A percentile compares a stretch with the other conserved stretches of the same genome.
phyloP scores from a whole-genome alignment of 2,797 vertebrate species.

The Poeciliopsis paucimaculata region DNA sequence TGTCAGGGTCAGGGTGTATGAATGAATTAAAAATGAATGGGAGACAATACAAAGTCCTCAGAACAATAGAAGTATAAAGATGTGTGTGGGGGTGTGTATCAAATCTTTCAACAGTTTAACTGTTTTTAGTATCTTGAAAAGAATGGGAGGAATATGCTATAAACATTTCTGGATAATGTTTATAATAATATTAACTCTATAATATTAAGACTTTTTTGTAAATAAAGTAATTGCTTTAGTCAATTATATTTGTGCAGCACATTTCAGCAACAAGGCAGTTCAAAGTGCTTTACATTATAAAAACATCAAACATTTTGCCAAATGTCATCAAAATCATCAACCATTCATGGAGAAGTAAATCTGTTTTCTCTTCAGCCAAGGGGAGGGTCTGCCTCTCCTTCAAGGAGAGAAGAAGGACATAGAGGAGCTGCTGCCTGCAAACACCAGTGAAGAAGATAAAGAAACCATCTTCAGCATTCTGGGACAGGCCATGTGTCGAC shows the following conservation, averaged over 20 bases:
- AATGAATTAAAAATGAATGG: no score
- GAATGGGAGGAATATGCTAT: neutral
- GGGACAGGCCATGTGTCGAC: slow-evolving; percentile 97
- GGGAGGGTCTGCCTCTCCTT: slow-evolving; percentile 94
- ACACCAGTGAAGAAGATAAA: slow-evolving; percentile 89
- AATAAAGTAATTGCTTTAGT: neutral
- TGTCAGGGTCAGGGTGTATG: no score
- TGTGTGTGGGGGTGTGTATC: no score
- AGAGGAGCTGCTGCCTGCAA: slow-evolving; percentile 89
- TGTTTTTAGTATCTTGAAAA: neutral
- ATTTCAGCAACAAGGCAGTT: no score
- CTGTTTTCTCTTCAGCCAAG: slow-evolving; percentile 83
- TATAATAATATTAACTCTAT: neutral
- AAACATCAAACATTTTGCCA: no score
- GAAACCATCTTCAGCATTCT: slow-evolving; percentile 94
- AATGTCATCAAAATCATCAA: neutral
- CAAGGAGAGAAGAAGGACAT: slow-evolving; percentile 92
- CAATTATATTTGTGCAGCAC: no score
- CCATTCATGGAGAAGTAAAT: neutral
- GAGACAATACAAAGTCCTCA: no score
- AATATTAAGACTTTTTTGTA: neutral
- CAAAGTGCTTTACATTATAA: no score
- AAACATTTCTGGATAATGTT: neutral
- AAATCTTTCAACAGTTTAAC: neutral
- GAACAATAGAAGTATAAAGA: no score